Percentiles rank a stretch among this genome's conserved stretches.
These are phyloP conservation scores for Lepidochrysops patricia DNA, from an alignment of 2,888 invertebrate species.

Conservation along the genomic window DNA sequence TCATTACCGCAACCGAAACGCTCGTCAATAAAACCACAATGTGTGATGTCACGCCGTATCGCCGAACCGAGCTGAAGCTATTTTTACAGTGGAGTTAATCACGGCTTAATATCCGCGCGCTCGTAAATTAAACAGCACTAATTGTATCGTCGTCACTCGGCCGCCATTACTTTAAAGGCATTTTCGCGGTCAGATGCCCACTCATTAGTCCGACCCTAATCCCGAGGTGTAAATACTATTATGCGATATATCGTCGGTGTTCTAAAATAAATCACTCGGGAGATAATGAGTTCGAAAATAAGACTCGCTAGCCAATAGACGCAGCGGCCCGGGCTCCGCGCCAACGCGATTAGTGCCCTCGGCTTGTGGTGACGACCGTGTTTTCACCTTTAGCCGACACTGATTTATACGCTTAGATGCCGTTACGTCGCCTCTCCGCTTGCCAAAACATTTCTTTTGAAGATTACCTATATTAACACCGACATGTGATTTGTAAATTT, in stretches of 20 bases:
- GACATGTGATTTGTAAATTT: slow-evolving; percentile 31
- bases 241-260: slow-evolving; percentile 31
- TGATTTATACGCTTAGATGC: slow-evolving; percentile 33
- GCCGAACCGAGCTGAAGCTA: not conserved
- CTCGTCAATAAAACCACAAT: slow-evolving; percentile 1
- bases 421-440: slow-evolving; percentile 30
- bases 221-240: slow-evolving; percentile 44
- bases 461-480: slow-evolving; percentile 42
- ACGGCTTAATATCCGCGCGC: slow-evolving; percentile 30
- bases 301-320: slow-evolving; percentile 53
- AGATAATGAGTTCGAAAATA: slow-evolving; percentile 72
- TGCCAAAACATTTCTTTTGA: slow-evolving; percentile 29
- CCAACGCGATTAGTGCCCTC: slow-evolving; percentile 54
- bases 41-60: not conserved
- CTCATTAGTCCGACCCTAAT: slow-evolving; percentile 59
- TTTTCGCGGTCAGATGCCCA: slow-evolving; percentile 47
- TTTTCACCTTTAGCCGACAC: slow-evolving; percentile 37
- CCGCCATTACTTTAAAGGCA: slow-evolving; percentile 46
- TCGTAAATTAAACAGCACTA: slow-evolving; percentile 49
- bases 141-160: slow-evolving; percentile 57
- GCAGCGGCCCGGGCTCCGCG: slow-evolving; percentile 41
- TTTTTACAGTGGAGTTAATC: not conserved
- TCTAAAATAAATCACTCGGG: slow-evolving; percentile 65
- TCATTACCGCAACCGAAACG: not conserved
- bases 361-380: slow-evolving; percentile 36